phyloP scores from a whole-genome alignment of 2,113 vertebrate genomes.

The Maccullochella peelii region DNA sequence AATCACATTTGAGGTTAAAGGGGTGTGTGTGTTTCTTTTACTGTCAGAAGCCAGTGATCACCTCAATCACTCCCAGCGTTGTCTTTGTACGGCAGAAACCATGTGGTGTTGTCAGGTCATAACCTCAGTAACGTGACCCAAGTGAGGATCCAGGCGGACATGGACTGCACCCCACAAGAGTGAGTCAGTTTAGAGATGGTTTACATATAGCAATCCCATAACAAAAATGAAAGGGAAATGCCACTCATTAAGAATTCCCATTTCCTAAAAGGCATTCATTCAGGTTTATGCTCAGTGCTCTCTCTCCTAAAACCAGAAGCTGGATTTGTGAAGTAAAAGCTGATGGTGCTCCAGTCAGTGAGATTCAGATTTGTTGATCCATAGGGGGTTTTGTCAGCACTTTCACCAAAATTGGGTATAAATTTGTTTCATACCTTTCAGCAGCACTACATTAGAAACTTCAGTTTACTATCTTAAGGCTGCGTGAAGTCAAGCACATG shows the following conservation, averaged over 20 bases:
- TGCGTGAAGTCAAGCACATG: no score
- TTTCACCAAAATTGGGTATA: no score
- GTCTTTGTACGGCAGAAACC: conserved; percentile 89
- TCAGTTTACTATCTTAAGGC: no score
- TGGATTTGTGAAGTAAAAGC: no score
- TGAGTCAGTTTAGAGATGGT: conserved; percentile 47
- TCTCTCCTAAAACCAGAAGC: not conserved
- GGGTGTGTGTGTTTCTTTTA: conserved; percentile 53
- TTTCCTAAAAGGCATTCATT: not conserved
- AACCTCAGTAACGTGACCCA: conserved; percentile 85
- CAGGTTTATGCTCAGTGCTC: not conserved
- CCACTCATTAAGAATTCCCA: no score
- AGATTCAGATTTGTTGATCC: no score
- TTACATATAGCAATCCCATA: no score
- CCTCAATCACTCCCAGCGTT: conserved; percentile 85
- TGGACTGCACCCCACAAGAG: conserved; percentile 81
- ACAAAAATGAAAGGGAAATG: no score
- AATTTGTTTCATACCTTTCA: no score
- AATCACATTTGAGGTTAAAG: not conserved
- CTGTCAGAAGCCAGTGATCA: conserved; percentile 84
- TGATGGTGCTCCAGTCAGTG: not conserved
- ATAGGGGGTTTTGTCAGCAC: no score
- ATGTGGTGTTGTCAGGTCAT: conserved; percentile 84
- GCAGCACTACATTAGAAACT: no score
- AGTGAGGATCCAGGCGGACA: conserved; percentile 84